Evolutionary conservation across 2,888 invertebrate genomes (phyloP).

Genomic region (Dasypogon diadema): DNA sequence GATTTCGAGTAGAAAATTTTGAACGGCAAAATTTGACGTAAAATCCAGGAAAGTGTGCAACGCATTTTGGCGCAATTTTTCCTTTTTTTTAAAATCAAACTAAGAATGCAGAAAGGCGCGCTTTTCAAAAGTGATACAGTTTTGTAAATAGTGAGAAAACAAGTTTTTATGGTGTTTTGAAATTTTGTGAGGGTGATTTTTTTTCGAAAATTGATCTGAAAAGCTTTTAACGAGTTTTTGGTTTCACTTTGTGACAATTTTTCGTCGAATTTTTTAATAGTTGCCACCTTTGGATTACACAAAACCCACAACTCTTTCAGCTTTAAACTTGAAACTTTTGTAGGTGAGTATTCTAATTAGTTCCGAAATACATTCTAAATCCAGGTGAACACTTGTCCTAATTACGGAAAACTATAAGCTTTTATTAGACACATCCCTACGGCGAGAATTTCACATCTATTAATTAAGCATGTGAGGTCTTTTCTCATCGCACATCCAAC

Average conservation of each 20-base stretch:
- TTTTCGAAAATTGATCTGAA: neutral
- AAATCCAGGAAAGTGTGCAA: neutral
- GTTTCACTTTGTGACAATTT: neutral
- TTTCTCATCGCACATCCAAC: too few species aligned
- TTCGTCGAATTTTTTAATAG: neutral
- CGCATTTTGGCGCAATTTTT: neutral
- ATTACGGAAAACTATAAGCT: neutral
- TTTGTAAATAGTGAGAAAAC: slow-evolving; percentile 26
- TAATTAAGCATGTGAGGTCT: neutral
- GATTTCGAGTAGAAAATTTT: neutral
- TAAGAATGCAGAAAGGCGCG: slow-evolving; percentile 1
- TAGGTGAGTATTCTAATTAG: neutral
- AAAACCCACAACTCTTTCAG: neutral
- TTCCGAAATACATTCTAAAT: neutral
- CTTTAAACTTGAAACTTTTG: slow-evolving; percentile 14
- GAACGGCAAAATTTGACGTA: neutral
- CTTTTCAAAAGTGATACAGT: neutral
- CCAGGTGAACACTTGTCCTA: slow-evolving; percentile 13
- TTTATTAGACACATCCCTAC: too few species aligned
- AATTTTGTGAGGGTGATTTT: neutral
- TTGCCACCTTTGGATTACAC: slow-evolving; percentile 13
- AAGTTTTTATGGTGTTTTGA: slow-evolving; percentile 7
- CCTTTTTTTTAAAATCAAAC: neutral
- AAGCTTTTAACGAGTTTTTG: neutral
- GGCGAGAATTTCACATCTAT: too few species aligned